phyloP scores from a whole-genome alignment of 1,140 invertebrate genomes.

The Cylas formicarius region DNA sequence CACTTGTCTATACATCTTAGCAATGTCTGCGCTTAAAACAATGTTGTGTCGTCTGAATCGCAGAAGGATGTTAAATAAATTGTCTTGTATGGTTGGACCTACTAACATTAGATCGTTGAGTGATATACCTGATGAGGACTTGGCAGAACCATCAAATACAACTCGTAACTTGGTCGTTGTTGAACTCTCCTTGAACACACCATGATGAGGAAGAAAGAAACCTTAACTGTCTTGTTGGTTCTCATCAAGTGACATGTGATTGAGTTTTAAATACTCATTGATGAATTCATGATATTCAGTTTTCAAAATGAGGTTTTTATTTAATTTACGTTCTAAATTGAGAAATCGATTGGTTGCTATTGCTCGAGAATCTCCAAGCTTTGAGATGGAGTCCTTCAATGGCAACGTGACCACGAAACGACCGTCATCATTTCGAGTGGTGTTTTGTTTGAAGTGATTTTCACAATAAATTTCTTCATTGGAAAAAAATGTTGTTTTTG shows the following conservation, averaged over 20 bases:
- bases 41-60: conserved; percentile 39
- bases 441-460: conserved; percentile 19
- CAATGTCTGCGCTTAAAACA: conserved; percentile 40
- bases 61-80: conserved; percentile 40
- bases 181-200: conserved; percentile 9
- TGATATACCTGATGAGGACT: conserved; percentile 22
- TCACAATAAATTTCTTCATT: conserved; percentile 18
- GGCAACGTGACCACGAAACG: conserved; percentile 24
- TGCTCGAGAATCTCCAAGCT: conserved; percentile 14
- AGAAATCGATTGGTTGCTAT: conserved; percentile 13
- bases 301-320: conserved; percentile 13
- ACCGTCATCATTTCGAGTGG: conserved; percentile 9
- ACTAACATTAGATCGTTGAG: conserved; percentile 34
- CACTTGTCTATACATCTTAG: conserved; percentile 41
- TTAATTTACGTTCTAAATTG: conserved; percentile 13
- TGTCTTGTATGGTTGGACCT: conserved; percentile 35
- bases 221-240: neutral
- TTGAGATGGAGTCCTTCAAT: conserved; percentile 15
- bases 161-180: conserved; percentile 24
- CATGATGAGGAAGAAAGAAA: conserved; percentile 13
- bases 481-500: conserved; percentile 8
- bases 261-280: conserved; percentile 17
- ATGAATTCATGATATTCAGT: conserved; percentile 16
- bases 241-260: conserved; percentile 15
- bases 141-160: conserved; percentile 40